phyloP scores from a whole-genome alignment of 1,140 invertebrate species.

The Cydia strobilella region DNA sequence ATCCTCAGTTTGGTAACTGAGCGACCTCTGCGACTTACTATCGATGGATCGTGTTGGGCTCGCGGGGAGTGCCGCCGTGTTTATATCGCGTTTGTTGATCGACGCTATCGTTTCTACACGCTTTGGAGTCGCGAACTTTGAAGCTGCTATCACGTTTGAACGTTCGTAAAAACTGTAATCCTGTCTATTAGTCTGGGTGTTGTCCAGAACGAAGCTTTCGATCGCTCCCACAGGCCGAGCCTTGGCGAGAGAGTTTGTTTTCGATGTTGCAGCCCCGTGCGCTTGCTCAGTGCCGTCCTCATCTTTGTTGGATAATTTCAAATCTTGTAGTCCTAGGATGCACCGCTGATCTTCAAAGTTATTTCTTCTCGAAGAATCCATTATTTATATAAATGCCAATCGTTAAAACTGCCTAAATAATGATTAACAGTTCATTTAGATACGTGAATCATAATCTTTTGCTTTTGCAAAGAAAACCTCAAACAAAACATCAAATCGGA shows the following conservation, averaged over 20 bases:
- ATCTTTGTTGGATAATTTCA: slow-evolving; percentile 77
- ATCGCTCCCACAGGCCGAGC: slow-evolving; percentile 74
- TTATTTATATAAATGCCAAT: slow-evolving; percentile 39
- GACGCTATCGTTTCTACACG: slow-evolving; percentile 83
- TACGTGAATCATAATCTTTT: slow-evolving; percentile 46
- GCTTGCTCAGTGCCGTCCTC: slow-evolving; percentile 76
- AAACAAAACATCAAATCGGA: slow-evolving; percentile 47
- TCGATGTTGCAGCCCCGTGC: slow-evolving; percentile 65
- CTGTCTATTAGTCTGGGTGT: slow-evolving; percentile 63
- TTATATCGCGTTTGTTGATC: slow-evolving; percentile 78
- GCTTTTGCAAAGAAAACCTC: slow-evolving; percentile 33
- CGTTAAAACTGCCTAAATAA: slow-evolving; percentile 30
- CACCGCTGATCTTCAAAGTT: slow-evolving; percentile 73
- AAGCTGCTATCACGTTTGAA: slow-evolving; percentile 83
- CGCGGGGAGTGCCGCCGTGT: slow-evolving; percentile 60
- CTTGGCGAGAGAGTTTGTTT: slow-evolving; percentile 63
- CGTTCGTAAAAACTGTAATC: slow-evolving; percentile 78
- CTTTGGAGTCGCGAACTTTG: slow-evolving; percentile 88
- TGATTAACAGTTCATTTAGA: slow-evolving; percentile 39
- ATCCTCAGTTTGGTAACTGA: slow-evolving; percentile 82
- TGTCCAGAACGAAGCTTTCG: slow-evolving; percentile 76
- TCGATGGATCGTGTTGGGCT: slow-evolving; percentile 80
- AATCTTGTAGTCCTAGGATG: slow-evolving; percentile 75
- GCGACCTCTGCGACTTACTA: slow-evolving; percentile 82
- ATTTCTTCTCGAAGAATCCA: slow-evolving; percentile 74